These are phyloP conservation scores for Nysson spinosus DNA, from an alignment of 2,888 invertebrate species.

Conservation along the genomic window DNA sequence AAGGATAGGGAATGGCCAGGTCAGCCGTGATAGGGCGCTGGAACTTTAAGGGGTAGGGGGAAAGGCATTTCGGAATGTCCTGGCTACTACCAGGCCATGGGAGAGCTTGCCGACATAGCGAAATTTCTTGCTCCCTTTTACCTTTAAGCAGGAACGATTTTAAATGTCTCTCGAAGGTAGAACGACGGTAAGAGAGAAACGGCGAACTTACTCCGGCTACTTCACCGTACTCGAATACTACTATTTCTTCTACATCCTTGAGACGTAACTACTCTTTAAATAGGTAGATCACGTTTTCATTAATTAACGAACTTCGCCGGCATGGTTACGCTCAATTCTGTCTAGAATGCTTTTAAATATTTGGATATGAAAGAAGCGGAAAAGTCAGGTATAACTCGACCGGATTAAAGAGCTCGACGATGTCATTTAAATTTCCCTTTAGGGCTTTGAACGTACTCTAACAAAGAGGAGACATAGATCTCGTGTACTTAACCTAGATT, in stretches of 20 bases:
- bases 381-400: no score
- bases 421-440: no score
- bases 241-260: background rate
- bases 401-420: no score
- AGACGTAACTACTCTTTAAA: no score
- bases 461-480: no score
- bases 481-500: no score
- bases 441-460: no score
- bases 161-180: constrained; percentile 1
- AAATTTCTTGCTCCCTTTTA: constrained; percentile 46
- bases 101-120: constrained; percentile 40
- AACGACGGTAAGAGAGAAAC: background rate
- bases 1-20: constrained; percentile 76
- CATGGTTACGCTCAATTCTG: no score
- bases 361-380: no score
- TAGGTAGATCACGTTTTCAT: no score
- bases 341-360: no score
- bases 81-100: constrained; percentile 52
- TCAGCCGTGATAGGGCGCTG: constrained; percentile 63
- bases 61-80: constrained; percentile 67
- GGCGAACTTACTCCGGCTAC: background rate
- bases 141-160: constrained; percentile 14
- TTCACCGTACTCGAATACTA: background rate
- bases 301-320: no score
- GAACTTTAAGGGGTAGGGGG: constrained; percentile 37